These are phyloP conservation scores for Chelmon rostratus DNA, from an alignment of 2,797 vertebrate genomes.

Conservation along the genomic window DNA sequence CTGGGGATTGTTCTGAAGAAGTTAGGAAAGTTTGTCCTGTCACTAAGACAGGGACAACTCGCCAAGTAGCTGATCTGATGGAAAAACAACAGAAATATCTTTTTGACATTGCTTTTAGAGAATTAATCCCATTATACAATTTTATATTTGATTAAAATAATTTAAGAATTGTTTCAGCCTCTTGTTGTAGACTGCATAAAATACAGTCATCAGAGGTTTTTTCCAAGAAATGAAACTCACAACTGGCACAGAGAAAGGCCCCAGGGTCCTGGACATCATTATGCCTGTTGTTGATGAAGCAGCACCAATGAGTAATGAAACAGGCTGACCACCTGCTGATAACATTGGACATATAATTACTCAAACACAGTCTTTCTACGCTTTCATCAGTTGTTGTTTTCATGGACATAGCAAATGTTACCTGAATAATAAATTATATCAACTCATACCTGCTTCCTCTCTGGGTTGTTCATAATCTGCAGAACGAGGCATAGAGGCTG, in stretches of 20 bases:
- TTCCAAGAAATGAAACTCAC: constrained; percentile 57
- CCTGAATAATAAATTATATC: neutral
- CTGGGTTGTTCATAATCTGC: neutral
- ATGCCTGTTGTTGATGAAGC: constrained; percentile 74
- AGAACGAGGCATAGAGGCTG: neutral
- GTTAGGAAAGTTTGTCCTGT: constrained; percentile 63
- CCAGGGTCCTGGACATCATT: constrained; percentile 73
- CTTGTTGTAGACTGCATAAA: neutral
- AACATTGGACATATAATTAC: neutral
- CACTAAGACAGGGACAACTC: constrained; percentile 74
- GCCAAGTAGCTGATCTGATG: constrained; percentile 82
- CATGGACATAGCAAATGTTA: neutral
- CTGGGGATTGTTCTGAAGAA: constrained; percentile 83
- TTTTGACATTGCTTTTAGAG: neutral
- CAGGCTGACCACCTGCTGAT: constrained; percentile 44
- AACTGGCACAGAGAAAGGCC: constrained; percentile 75
- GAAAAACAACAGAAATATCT: neutral
- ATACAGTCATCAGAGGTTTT: neutral
- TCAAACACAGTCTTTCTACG: neutral
- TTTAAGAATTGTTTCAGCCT: accelerated
- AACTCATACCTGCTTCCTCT: constrained; percentile 28
- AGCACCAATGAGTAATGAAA: constrained; percentile 79
- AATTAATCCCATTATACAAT: neutral
- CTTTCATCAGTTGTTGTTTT: neutral
- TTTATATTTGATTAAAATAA: neutral